A percentile compares a stretch with the other conserved stretches of the same genome.
Evolutionary conservation across 2,113 vertebrate species (phyloP).

Genomic region (Podocnemis expansa): DNA sequence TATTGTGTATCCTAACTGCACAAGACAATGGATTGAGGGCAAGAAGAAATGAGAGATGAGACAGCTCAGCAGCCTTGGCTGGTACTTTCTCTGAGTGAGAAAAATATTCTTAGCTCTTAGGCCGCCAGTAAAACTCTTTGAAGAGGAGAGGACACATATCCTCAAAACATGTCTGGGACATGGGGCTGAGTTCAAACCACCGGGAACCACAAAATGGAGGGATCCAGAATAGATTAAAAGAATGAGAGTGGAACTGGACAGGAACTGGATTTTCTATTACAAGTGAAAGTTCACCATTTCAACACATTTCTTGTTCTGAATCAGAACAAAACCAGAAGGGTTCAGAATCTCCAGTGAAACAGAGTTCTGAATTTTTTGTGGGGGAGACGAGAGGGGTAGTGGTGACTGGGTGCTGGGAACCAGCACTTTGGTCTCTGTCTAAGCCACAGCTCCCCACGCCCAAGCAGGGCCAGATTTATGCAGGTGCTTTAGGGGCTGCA

Average conservation of each 20-base stretch:
- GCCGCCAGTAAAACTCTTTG: background rate
- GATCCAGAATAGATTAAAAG: rapidly evolving
- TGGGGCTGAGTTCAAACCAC: background rate
- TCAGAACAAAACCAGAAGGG: background rate
- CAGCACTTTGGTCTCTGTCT: no score
- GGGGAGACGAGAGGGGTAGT: no score
- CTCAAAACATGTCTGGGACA: background rate
- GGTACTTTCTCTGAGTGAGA: rapidly evolving
- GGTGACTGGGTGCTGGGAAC: no score
- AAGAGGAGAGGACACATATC: rapidly evolving
- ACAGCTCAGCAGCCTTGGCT: background rate
- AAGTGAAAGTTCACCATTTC: background rate
- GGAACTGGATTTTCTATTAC: rapidly evolving
- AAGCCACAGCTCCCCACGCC: no score
- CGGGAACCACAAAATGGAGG: background rate
- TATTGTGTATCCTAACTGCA: background rate
- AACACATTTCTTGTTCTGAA: background rate
- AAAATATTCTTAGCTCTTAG: background rate
- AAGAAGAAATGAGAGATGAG: background rate
- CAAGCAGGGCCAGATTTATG: no score
- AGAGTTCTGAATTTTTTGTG: background rate
- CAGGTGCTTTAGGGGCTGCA: no score
- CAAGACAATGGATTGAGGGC: background rate
- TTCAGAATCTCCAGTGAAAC: background rate
- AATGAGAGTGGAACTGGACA: background rate